Conservation (phyloP, 1,140 invertebrate genomes). For the Plectrocnemia conspersa region DNA sequence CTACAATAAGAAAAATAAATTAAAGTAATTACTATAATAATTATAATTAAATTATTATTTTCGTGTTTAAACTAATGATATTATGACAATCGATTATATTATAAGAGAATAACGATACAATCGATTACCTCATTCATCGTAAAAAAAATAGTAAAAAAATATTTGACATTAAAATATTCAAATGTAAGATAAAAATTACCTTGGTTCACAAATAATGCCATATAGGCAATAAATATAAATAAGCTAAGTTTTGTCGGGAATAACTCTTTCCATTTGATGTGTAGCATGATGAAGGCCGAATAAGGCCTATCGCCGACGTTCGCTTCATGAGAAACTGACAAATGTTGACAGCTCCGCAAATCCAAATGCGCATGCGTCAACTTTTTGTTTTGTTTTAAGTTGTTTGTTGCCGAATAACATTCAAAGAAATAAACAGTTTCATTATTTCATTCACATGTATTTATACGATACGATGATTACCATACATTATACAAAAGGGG, state of each 20-base stretch:
- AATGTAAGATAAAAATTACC: slow-evolving; percentile 58
- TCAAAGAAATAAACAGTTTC: too few species aligned
- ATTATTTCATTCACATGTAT: too few species aligned
- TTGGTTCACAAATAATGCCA: slow-evolving; percentile 77
- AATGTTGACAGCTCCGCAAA: too few species aligned
- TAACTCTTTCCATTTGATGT: slow-evolving; percentile 60
- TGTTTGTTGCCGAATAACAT: too few species aligned
- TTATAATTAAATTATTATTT: not conserved
- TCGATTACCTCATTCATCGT: not conserved
- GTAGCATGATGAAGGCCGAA: slow-evolving; percentile 27
- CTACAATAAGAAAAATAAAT: slow-evolving; percentile 53
- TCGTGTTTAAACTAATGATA: not conserved
- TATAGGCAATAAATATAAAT: slow-evolving; percentile 77
- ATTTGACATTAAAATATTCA: too few species aligned
- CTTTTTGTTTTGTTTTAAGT: too few species aligned
- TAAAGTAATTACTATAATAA: not conserved
- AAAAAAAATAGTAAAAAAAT: not conserved
- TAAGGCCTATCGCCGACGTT: too few species aligned
- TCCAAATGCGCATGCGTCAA: too few species aligned
- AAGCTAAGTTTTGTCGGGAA: slow-evolving; percentile 77
- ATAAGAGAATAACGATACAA: not conserved
- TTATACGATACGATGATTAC: too few species aligned
- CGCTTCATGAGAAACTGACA: too few species aligned
- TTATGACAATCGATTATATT: not conserved
- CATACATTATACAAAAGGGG: too few species aligned